Evolutionary conservation across 2,113 vertebrate genomes (phyloP), one percentile per base, ranked within the genome.

Genomic region (Entomyzon cyanotis): DNA sequence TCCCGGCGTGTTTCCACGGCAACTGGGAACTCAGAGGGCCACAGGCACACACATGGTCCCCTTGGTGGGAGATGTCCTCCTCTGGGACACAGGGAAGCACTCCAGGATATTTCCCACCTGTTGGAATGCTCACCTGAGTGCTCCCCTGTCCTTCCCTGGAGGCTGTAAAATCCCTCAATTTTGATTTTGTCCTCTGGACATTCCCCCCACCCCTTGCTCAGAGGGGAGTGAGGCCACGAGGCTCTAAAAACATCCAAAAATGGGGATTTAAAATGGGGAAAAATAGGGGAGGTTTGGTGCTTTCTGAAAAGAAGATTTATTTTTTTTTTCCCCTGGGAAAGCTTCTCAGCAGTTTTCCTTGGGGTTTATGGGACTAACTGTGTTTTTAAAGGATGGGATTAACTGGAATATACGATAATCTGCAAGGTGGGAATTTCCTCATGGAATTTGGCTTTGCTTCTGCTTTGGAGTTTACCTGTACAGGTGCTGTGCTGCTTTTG

Each of bases 1-100:
- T 58, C 58, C 13, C 15, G 77, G 6, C 27, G 52, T 15, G 93
- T 96, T 96, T 93, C 94, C 93, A 95, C 81, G 94, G 91, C 87
- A 94, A 92, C 93, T 11, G 71, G 87, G 68, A 63, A 67, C 68
- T 39, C 73, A 37, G 46, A 56, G 47, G 39, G 39, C 86, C 91
- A 88, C 71, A 76, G 24, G 49, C 75, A 33, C 28, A 10, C 22
- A 2, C 75, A 2, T 0, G 4, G 44, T 9, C 49, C 76, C 79
- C 56, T 23, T n/a, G 82, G 65, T 53, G 56, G 2, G 28, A 50
- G 56, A 30, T 35, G 85, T 87, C 19, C 6, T 25, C 73, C 85
- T 62, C 37, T 11, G 15, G 52, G 8, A 7, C 39, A 0, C 80
- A 39, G 76, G 71, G 63, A n/a, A 64, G 42, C 8, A 1, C 79